phyloP scores from a whole-genome alignment of 1,140 invertebrate species.

The Dreissena rostriformis region DNA sequence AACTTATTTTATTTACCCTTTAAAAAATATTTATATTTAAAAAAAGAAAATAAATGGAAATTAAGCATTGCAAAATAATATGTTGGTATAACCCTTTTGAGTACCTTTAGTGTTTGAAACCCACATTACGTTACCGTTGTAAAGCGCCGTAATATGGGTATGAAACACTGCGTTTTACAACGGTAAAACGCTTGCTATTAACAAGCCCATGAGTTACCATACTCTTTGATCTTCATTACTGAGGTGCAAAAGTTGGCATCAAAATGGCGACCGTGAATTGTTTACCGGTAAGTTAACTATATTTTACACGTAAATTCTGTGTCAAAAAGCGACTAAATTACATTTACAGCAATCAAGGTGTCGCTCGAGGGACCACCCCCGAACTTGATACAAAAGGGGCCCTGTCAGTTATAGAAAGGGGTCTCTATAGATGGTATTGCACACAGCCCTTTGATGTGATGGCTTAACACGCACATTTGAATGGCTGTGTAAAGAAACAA shows the following conservation, averaged over 20 bases:
- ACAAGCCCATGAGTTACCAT: neutral
- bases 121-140: no score
- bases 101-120: no score
- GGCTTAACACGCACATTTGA: conserved; percentile 28
- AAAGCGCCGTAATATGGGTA: no score
- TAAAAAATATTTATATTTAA: no score
- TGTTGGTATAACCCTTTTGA: no score
- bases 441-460: conserved; percentile 39
- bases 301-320: conserved; percentile 30
- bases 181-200: no score
- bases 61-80: no score
- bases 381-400: conserved; percentile 40
- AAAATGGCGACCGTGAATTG: conserved; percentile 30
- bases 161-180: no score
- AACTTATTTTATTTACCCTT: no score
- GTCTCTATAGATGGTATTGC: conserved; percentile 5
- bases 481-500: conserved; percentile 36
- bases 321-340: conserved; percentile 39
- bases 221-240: conserved; percentile 32
- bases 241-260: conserved; percentile 37
- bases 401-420: conserved; percentile 28
- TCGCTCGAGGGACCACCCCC: conserved; percentile 23
- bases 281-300: neutral
- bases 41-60: no score
- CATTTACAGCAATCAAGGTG: conserved; percentile 33